Evolutionary conservation across 1,140 invertebrate species (phyloP), one percentile per base, ranked within the genome.

Genomic region (Amphibalanus amphitrite): DNA sequence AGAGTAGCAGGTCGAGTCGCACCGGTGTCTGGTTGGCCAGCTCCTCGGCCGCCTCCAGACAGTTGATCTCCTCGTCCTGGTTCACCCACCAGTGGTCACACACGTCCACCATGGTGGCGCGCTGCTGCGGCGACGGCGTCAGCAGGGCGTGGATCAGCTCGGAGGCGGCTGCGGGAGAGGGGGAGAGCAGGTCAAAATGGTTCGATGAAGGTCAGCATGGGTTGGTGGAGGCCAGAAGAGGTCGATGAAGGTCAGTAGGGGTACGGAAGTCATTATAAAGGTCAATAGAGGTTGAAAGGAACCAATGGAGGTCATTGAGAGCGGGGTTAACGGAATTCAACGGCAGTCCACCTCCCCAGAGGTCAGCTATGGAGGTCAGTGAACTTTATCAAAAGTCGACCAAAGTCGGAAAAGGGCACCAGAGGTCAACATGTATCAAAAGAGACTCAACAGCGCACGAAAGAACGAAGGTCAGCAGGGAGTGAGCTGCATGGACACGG

Each of bases 61-160:
- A 94, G 76, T 92, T 92, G 15, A 88, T 91, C 75, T 90, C 85
- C n/a, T 92, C 92, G 17, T 88, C 90, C 75, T 90, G 84, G 81
- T 98, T 97, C 67, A 98, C 80, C 86, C 86, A 88, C 90, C 90
- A 90, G 83, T 98, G 92, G 28, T 86, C 86, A 78, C 95, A 96
- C 40, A 98, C 95, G 78, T 92, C 92, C 74, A 91, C 88, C 74
- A 70, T 29, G 26, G 23, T 28, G 28, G 29, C 28, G 3, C 38
- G 69, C 69, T 26, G 8, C 69, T 28, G 4, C 38, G 28, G 28
- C 28, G 26, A 3, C 69, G 29, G n/a, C n/a, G n/a, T 29, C 59
- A 64, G 28, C 26, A 70, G 38, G 3, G 26, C 59, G 69, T 28
- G n/a, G n/a, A 47, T 29, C 59, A 47, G 17, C n/a, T 28, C 28